Conservation (phyloP, 2,888 invertebrate genomes). For the Tipula unca region DNA sequence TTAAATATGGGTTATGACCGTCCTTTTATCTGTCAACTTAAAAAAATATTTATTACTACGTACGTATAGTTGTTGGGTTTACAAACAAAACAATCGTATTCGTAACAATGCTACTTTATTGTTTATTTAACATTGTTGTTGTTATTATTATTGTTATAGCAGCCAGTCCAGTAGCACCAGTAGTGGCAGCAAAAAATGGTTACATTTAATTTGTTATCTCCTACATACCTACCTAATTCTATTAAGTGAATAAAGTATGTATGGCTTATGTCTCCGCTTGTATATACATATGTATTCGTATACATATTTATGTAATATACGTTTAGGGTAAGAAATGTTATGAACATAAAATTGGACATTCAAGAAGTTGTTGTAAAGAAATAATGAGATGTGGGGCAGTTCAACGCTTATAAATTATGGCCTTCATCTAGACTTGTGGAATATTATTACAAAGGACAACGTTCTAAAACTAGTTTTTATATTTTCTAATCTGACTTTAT, state of each 20-base stretch:
- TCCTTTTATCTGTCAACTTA: constrained; percentile 8
- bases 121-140: neutral
- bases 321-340: neutral
- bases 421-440: too few species aligned
- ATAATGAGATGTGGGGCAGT: too few species aligned
- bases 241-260: neutral
- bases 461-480: too few species aligned
- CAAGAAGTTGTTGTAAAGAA: too few species aligned
- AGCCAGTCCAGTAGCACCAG: neutral
- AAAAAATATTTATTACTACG: neutral
- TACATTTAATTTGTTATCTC: neutral
- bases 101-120: neutral
- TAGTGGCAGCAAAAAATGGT: neutral
- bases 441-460: too few species aligned
- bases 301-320: too few species aligned
- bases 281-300: neutral
- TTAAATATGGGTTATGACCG: constrained; percentile 14
- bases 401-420: too few species aligned
- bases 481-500: too few species aligned
- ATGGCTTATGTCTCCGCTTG: neutral
- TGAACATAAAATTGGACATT: neutral
- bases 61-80: neutral
- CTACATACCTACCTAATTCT: neutral
- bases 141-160: neutral
- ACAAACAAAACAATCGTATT: neutral